Base-by-base conservation (phyloP, 2,797 vertebrate genomes). In the Diplodus puntazzo region DNA sequence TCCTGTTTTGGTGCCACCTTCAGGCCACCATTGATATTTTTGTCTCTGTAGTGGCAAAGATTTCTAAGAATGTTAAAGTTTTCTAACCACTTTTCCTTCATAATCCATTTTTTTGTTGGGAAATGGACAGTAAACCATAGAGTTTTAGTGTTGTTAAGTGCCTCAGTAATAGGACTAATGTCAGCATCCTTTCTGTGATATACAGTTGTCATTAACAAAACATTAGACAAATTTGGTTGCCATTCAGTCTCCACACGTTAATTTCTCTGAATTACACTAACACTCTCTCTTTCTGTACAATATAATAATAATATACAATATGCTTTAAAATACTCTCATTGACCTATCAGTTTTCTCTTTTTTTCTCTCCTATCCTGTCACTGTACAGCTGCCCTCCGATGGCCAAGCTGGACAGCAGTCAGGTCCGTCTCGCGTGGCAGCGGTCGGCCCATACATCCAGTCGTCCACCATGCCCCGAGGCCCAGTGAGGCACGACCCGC, bases 361-460 rank as follows among this genome's bases (percentile, higher is more conserved):
- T n/a, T 27, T n/a, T 43, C 30, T 58, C 18, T 70, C n/a, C 3
- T 16, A 20, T 17, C 46, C 3, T 57, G 21, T 42, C 42, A 3
- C 13, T 54, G 7, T 52, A 46, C 82, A 99, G 98, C 92, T 96
- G 79, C 95, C 97, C 58, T 91, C 96, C 30, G 98, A 98, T 82
- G 96, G 96, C 59, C 97, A 93, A 88, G 92, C 92, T 14, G 90
- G 94, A 45, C 98, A 95, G 81, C 96, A 95, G 73, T 95, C 90
- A 0, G 94, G 93, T 76, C 95, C 96, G 1, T 96, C 97, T 58
- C 96, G 98, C 0, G 98, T 99, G 95, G 98, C 98, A 14, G 98
- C 98, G 0, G 98, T 99, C 6, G 98, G 98, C 58, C 98, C 98
- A 1, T 99, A 99, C 30, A 98, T 99, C 86, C 98, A 99, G 92